Percentiles rank a stretch among this genome's conserved stretches.
Conservation (phyloP, 2,888 invertebrate species). For the Pseudeuparius sepicola region DNA sequence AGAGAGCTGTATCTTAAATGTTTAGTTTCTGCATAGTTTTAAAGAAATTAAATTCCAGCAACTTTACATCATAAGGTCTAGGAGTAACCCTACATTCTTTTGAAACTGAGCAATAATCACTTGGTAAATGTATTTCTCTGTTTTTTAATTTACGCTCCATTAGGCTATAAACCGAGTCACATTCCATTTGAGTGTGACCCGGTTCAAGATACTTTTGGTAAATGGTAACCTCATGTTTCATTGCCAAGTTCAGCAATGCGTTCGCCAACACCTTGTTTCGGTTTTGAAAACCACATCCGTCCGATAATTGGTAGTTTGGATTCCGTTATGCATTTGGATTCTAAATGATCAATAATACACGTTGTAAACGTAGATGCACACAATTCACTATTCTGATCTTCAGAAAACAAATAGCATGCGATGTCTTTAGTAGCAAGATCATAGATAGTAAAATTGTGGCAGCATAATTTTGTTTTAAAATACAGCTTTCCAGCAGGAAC, state of each 20-base stretch:
- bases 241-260: slow-evolving; percentile 21
- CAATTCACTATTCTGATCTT: slow-evolving; percentile 16
- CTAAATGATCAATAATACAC: slow-evolving; percentile 22
- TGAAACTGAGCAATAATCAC: slow-evolving; percentile 26
- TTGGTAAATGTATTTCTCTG: slow-evolving; percentile 19
- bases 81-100: slow-evolving; percentile 22
- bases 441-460: too few relatives aligned
- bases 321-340: too few relatives aligned
- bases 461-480: too few relatives aligned
- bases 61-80: slow-evolving; percentile 21
- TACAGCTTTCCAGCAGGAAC: too few relatives aligned
- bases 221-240: slow-evolving; percentile 17
- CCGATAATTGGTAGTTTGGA: too few relatives aligned
- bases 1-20: slow-evolving; percentile 18
- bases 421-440: too few relatives aligned
- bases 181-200: slow-evolving; percentile 32
- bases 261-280: slow-evolving; percentile 23
- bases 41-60: slow-evolving; percentile 1
- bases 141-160: too few relatives aligned
- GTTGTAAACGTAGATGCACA: slow-evolving; percentile 23
- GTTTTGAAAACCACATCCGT: slow-evolving; percentile 26
- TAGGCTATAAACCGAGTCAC: slow-evolving; percentile 33
- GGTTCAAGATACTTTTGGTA: slow-evolving; percentile 28
- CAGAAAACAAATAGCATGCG: too few relatives aligned
- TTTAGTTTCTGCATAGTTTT: slow-evolving; percentile 13